phyloP scores from a whole-genome alignment of 2,113 vertebrate species.

The Ancistrus triradiatus region DNA sequence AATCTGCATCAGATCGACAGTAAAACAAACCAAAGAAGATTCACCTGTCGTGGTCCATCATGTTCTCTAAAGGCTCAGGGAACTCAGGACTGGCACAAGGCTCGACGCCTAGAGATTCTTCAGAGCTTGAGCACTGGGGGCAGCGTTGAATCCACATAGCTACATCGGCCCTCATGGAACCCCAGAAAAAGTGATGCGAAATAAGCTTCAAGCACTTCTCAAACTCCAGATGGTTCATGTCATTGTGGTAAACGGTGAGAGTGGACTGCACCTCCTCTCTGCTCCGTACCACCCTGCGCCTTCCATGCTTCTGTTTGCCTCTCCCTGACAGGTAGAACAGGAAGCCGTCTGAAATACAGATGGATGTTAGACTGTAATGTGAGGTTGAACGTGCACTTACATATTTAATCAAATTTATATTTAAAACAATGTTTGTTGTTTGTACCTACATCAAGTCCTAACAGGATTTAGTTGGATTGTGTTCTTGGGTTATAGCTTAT shows the following conservation, averaged over 20 bases:
- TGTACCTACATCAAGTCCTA: too few species aligned
- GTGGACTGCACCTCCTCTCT: conserved; percentile 51
- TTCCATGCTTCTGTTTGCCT: conserved; percentile 29
- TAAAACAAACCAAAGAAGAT: not conserved
- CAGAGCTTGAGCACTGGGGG: conserved; percentile 44
- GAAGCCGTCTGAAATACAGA: conserved; percentile 44
- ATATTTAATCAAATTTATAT: too few species aligned
- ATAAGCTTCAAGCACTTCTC: conserved; percentile 60
- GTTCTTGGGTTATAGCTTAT: too few species aligned
- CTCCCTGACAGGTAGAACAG: conserved; percentile 29
- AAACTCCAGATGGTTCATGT: conserved; percentile 60
- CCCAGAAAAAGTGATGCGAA: conserved; percentile 58
- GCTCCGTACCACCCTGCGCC: conserved; percentile 55
- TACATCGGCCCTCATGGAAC: conserved; percentile 57
- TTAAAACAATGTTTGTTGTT: too few species aligned
- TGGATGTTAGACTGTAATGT: too few species aligned
- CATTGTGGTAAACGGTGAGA: conserved; percentile 55
- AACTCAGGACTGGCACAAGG: conserved; percentile 1
- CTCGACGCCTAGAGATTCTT: not conserved
- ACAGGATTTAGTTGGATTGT: too few species aligned
- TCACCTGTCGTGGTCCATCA: conserved; percentile 30
- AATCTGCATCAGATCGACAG: too few species aligned
- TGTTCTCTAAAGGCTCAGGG: not conserved
- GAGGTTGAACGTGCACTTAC: too few species aligned
- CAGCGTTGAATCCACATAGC: conserved; percentile 58